Conservation (phyloP, 2,888 invertebrate species). For the Patella pellucida region DNA sequence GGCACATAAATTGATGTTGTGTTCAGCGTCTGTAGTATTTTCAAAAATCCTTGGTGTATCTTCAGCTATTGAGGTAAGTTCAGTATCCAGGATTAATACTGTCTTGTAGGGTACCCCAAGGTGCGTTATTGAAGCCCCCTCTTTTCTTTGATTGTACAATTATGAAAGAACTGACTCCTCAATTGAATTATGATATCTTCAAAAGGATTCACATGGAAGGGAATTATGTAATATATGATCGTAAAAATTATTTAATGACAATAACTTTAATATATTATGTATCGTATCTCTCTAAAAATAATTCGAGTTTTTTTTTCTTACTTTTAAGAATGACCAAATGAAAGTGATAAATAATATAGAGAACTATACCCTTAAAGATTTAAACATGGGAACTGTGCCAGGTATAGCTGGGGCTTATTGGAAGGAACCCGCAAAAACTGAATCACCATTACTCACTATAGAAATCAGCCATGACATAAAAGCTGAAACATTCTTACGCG, state of each 20-base stretch:
- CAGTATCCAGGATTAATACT: background rate
- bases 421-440: slow-evolving; percentile 29
- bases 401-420: slow-evolving; percentile 47
- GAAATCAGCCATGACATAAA: slow-evolving; percentile 56
- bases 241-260: too few relatives aligned
- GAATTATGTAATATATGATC: background rate
- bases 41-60: slow-evolving; percentile 46
- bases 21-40: slow-evolving; percentile 60
- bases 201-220: background rate
- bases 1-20: slow-evolving; percentile 58
- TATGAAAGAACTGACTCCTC: too few relatives aligned
- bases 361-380: slow-evolving; percentile 45
- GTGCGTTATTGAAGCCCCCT: too few relatives aligned
- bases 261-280: too few relatives aligned
- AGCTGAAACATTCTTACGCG: slow-evolving; percentile 55
- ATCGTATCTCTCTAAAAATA: too few relatives aligned
- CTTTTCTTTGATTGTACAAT: too few relatives aligned
- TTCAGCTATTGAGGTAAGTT: slow-evolving; percentile 28
- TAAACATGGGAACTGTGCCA: slow-evolving; percentile 54
- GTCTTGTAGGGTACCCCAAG: too few relatives aligned
- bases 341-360: slow-evolving; percentile 42
- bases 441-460: slow-evolving; percentile 29
- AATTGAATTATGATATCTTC: too few relatives aligned
- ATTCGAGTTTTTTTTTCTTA: background rate
- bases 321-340: slow-evolving; percentile 48